A percentile compares a stretch with the other conserved stretches of the same genome.
Evolutionary conservation across 2,888 invertebrate genomes (phyloP).

Genomic region (Campaea margaritaria): DNA sequence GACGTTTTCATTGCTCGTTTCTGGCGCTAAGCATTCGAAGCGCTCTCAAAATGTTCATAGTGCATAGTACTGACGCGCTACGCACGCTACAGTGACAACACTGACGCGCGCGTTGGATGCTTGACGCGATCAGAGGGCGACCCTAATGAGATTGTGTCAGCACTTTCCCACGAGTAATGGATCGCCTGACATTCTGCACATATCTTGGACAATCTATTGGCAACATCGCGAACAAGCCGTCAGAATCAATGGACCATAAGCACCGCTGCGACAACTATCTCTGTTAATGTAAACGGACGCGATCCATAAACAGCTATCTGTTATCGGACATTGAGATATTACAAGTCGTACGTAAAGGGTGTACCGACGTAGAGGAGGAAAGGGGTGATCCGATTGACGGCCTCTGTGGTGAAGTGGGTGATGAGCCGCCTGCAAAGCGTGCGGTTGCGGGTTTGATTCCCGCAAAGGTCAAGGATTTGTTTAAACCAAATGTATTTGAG

Average conservation of each 20-base stretch:
- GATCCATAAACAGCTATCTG: slow-evolving; percentile 63
- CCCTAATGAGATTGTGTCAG: slow-evolving; percentile 38
- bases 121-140: neutral
- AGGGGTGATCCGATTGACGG: no score
- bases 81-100: no score
- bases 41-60: no score
- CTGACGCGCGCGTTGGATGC: no score
- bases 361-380: slow-evolving; percentile 10
- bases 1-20: no score
- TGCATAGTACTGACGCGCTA: no score
- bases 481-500: no score
- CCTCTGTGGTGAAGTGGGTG: no score
- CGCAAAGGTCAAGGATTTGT: no score
- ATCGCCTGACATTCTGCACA: slow-evolving; percentile 44
- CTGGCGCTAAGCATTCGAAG: no score
- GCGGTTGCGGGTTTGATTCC: no score
- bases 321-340: slow-evolving; percentile 23
- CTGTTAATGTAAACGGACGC: slow-evolving; percentile 77
- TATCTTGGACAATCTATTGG: slow-evolving; percentile 10
- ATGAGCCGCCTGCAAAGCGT: no score
- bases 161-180: slow-evolving; percentile 56
- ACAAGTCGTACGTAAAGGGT: slow-evolving; percentile 12
- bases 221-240: slow-evolving; percentile 60
- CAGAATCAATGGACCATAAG: slow-evolving; percentile 64
- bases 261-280: slow-evolving; percentile 65